These are phyloP conservation scores for Alentia gelatinosa DNA, from an alignment of 2,888 invertebrate genomes.

Conservation along the genomic window DNA sequence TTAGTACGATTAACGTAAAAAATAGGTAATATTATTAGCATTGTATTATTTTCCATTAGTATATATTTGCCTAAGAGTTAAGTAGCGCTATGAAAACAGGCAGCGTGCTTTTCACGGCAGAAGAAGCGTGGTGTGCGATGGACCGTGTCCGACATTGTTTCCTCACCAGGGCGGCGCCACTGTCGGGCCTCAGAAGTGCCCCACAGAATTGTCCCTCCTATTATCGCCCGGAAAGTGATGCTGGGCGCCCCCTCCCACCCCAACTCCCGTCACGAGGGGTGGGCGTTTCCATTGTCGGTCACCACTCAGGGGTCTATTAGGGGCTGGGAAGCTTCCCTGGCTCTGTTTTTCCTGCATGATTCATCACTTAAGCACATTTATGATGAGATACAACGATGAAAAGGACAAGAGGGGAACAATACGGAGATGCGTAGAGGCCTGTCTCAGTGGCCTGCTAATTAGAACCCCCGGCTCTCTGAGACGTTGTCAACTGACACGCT, in stretches of 20 bases:
- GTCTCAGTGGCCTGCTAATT: background rate
- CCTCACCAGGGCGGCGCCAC: slow-evolving; percentile 16
- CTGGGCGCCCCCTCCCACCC: background rate
- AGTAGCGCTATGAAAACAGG: too few species aligned
- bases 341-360: slow-evolving; percentile 2
- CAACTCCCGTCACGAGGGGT: background rate
- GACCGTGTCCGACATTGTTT: slow-evolving; percentile 15
- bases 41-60: too few species aligned
- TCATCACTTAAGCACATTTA: slow-evolving; percentile 36
- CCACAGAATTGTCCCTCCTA: slow-evolving; percentile 3
- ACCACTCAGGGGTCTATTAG: background rate
- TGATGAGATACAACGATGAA: slow-evolving; percentile 37
- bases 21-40: too few species aligned
- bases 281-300: background rate
- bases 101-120: background rate
- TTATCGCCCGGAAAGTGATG: slow-evolving; percentile 19
- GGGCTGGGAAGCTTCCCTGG: background rate
- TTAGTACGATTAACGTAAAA: too few species aligned
- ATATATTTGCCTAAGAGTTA: too few species aligned
- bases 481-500: background rate
- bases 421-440: background rate
- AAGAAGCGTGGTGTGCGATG: background rate
- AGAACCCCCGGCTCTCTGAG: background rate
- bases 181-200: slow-evolving; percentile 6
- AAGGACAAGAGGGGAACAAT: slow-evolving; percentile 20